These are phyloP conservation scores for Microtus pennsylvanicus DNA, from an alignment of 2,113 vertebrate genomes.

Conservation along the genomic window DNA sequence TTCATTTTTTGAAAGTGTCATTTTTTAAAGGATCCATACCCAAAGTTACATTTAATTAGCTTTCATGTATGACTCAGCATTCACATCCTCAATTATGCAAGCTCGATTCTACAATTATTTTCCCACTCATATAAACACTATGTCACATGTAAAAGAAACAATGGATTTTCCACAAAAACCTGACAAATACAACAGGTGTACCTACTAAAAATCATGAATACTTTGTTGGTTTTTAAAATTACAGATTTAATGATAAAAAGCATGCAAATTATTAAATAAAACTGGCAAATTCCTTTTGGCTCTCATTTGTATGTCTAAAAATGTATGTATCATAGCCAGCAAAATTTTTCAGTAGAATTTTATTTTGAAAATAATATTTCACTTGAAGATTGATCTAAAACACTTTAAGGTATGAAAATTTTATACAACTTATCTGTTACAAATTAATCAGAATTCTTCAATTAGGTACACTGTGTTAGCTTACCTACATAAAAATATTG, in stretches of 20 bases:
- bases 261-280: slow-evolving; percentile 83
- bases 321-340: slow-evolving; percentile 78
- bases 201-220: slow-evolving; percentile 79
- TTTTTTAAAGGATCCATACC: slow-evolving; percentile 66
- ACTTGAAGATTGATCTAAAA: slow-evolving; percentile 80
- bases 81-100: slow-evolving; percentile 62
- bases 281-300: slow-evolving; percentile 70
- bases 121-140: slow-evolving; percentile 54
- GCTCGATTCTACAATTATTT: slow-evolving; percentile 57
- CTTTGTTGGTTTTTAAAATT: slow-evolving; percentile 76
- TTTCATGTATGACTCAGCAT: slow-evolving; percentile 46
- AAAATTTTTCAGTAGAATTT: slow-evolving; percentile 79
- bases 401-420: slow-evolving; percentile 81
- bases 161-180: slow-evolving; percentile 56
- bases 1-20: slow-evolving; percentile 51
- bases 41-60: slow-evolving; percentile 54
- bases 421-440: slow-evolving; percentile 82
- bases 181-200: slow-evolving; percentile 58
- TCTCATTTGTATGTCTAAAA: slow-evolving; percentile 70
- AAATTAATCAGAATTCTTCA: slow-evolving; percentile 77
- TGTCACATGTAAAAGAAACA: slow-evolving; percentile 60
- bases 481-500: slow-evolving; percentile 77
- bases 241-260: slow-evolving; percentile 84
- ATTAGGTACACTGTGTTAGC: slow-evolving; percentile 68
- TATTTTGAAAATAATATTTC: slow-evolving; percentile 84